Conservation (phyloP, 92 coral and sea anemone genomes). For the Epizoanthus scotinus region DNA sequence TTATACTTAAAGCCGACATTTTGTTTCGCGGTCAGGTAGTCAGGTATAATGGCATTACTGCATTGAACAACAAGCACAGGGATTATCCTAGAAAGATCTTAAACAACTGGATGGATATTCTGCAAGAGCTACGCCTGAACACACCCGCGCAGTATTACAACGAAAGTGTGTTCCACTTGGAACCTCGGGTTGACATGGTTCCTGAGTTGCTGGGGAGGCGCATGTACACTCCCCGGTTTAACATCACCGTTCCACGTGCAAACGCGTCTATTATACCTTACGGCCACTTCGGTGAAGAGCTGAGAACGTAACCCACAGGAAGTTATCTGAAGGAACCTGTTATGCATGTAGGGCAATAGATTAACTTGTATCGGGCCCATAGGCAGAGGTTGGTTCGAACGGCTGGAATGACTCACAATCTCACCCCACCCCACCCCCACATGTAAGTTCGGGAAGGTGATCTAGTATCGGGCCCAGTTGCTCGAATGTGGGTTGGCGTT, state of each 20-base stretch:
- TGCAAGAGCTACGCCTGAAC: constrained; percentile 46
- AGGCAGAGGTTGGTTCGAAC: too few relatives aligned
- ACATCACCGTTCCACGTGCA: constrained; percentile 66
- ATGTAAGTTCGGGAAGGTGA: too few relatives aligned
- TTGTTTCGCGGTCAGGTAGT: constrained; percentile 90
- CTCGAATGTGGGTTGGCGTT: too few relatives aligned
- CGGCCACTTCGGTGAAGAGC: constrained; percentile 48
- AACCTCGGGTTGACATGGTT: constrained; percentile 69
- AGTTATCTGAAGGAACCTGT: too few relatives aligned
- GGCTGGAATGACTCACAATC: too few relatives aligned
- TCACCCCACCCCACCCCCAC: too few relatives aligned
- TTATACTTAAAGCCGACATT: constrained; percentile 80
- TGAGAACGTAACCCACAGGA: background rate
- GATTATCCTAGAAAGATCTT: constrained; percentile 64
- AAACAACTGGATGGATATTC: constrained; percentile 80
- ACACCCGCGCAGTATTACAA: constrained; percentile 59
- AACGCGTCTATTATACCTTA: constrained; percentile 74
- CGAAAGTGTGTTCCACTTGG: constrained; percentile 48
- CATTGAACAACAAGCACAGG: constrained; percentile 71
- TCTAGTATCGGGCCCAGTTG: too few relatives aligned
- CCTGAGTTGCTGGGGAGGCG: constrained; percentile 56
- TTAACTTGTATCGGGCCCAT: too few relatives aligned
- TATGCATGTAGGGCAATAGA: too few relatives aligned
- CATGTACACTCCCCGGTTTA: constrained; percentile 72
- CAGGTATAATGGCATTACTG: constrained; percentile 70